phyloP scores from a whole-genome alignment of 2,113 vertebrate species.

The Anser brachyrhynchus region DNA sequence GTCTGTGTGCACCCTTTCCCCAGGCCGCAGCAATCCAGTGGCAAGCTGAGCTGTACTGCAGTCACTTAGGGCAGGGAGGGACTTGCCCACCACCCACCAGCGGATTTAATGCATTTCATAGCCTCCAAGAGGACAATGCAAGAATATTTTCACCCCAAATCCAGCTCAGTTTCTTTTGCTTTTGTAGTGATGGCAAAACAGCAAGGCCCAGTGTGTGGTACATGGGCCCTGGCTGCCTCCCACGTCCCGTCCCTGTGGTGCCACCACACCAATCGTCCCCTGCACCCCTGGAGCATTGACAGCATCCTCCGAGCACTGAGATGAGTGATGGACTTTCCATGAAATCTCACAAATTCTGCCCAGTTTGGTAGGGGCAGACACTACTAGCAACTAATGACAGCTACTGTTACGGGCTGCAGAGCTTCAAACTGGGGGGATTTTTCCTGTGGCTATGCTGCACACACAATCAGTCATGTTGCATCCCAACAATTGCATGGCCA shows the following conservation, averaged over 20 bases:
- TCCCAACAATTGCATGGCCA: background rate
- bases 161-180: background rate
- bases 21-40: background rate
- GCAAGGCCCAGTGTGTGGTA: background rate
- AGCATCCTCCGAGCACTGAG: background rate
- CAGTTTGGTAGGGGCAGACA: background rate
- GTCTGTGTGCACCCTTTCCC: background rate
- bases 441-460: background rate
- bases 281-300: background rate
- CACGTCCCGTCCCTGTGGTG: too few relatives aligned
- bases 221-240: too few relatives aligned
- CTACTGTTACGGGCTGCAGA: background rate
- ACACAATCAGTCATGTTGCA: background rate
- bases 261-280: background rate
- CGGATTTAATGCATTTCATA: background rate
- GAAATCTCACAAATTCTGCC: background rate
- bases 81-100: background rate
- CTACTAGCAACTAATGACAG: too few relatives aligned
- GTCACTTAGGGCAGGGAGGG: background rate
- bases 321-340: background rate
- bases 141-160: background rate
- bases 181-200: background rate
- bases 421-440: background rate
- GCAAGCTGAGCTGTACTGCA: background rate
- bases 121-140: background rate